Evolutionary conservation across 23 tunicate genomes (phyloP).

Genomic region (Halocynthia aurantium): DNA sequence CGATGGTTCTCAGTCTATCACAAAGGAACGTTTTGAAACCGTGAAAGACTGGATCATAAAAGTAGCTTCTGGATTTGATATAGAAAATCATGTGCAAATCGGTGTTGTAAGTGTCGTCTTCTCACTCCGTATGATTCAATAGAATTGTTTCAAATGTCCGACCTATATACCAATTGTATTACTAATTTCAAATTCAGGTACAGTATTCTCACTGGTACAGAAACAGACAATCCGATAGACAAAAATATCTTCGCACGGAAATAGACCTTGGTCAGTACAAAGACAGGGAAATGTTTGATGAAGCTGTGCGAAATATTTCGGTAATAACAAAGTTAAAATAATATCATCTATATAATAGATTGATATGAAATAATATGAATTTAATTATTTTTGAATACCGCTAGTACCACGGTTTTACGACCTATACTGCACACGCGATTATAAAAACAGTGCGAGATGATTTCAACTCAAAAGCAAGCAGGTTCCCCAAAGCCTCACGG

Average conservation of each 20-base stretch:
- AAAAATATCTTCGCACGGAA: slow-evolving; percentile 55
- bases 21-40: slow-evolving; percentile 41
- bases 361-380: not conserved
- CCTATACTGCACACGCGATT: slow-evolving; percentile 91
- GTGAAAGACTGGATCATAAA: slow-evolving; percentile 76
- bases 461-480: slow-evolving; percentile 45
- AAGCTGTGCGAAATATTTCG: slow-evolving; percentile 30
- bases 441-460: slow-evolving; percentile 73
- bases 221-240: not conserved
- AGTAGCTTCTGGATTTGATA: slow-evolving; percentile 67
- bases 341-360: no score
- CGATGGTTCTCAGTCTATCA: slow-evolving; percentile 74
- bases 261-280: slow-evolving; percentile 42
- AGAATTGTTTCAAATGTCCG: not conserved
- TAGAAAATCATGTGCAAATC: slow-evolving; percentile 53
- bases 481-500: slow-evolving; percentile 70
- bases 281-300: slow-evolving; percentile 35
- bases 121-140: not conserved
- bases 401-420: slow-evolving; percentile 68
- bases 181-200: slow-evolving; percentile 24
- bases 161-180: not conserved
- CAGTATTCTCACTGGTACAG: slow-evolving; percentile 69
- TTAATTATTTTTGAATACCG: not conserved
- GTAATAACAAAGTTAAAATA: slow-evolving; percentile 1
- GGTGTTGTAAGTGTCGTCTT: slow-evolving; percentile 64